phyloP scores from a whole-genome alignment of 2,888 invertebrate species.

The Pyrocoelia pectoralis region DNA sequence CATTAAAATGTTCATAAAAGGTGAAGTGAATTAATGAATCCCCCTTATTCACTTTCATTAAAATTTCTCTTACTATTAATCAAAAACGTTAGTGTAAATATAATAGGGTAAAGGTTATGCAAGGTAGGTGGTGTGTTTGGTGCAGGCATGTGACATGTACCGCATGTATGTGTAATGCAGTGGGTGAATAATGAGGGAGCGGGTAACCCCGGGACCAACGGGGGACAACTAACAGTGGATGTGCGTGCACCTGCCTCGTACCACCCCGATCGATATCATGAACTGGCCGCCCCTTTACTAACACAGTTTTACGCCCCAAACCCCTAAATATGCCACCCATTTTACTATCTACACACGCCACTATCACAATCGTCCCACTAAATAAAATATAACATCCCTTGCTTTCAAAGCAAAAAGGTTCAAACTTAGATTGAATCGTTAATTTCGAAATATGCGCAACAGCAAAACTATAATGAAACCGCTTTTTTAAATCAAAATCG shows the following conservation, averaged over 20 bases:
- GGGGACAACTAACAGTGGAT: constrained; percentile 48
- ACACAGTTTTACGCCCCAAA: constrained; percentile 43
- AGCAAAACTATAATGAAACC: neutral
- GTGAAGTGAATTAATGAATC: too few relatives aligned
- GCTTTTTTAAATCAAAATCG: too few relatives aligned
- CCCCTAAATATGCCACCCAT: constrained; percentile 40
- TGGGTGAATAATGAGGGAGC: constrained; percentile 41
- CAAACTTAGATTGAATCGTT: constrained; percentile 18
- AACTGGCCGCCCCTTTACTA: constrained; percentile 45
- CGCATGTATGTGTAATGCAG: constrained; percentile 41
- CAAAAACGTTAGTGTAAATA: constrained; percentile 17
- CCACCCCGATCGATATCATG: constrained; percentile 49
- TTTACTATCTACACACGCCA: constrained; percentile 42
- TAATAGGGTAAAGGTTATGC: constrained; percentile 22
- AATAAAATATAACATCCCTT: constrained; percentile 28
- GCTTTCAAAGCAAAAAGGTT: constrained; percentile 1
- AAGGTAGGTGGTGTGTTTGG: constrained; percentile 37
- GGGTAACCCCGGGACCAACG: constrained; percentile 47
- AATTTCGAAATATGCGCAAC: constrained; percentile 7
- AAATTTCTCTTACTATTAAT: constrained; percentile 14
- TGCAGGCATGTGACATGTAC: constrained; percentile 41
- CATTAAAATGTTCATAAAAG: too few relatives aligned
- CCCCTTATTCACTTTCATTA: neutral
- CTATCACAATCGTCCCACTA: constrained; percentile 37
- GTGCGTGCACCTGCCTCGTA: constrained; percentile 53